Conservation (phyloP, 2,888 invertebrate genomes). For the Polietes domitor region DNA sequence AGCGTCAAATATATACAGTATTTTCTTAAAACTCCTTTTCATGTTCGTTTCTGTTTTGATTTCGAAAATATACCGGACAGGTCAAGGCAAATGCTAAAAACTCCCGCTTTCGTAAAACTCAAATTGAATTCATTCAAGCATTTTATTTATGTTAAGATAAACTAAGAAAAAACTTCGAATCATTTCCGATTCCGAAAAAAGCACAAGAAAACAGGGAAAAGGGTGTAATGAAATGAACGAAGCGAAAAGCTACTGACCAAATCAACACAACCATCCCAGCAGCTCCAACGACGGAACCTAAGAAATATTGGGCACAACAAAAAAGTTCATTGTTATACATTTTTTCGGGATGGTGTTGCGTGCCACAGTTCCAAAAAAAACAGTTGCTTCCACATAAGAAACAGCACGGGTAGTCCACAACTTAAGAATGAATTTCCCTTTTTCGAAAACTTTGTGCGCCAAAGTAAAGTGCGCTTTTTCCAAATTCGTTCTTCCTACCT, state of each 20-base stretch:
- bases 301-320: neutral
- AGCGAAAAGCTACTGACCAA: conserved; percentile 19
- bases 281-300: neutral
- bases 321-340: conserved; percentile 35
- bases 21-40: too few species aligned
- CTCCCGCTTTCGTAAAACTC: neutral
- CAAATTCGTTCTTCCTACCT: neutral
- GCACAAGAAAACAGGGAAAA: conserved; percentile 15
- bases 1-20: too few species aligned
- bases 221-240: conserved; percentile 11
- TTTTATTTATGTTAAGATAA: conserved; percentile 31
- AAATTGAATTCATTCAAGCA: conserved; percentile 25
- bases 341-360: conserved; percentile 47
- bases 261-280: neutral
- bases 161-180: conserved; percentile 31
- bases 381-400: neutral
- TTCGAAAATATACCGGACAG: neutral
- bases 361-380: conserved; percentile 37
- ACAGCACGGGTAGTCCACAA: neutral
- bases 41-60: neutral
- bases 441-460: neutral
- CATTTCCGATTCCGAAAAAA: conserved; percentile 56
- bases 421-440: conserved; percentile 40
- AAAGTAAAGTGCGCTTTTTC: conserved; percentile 6
- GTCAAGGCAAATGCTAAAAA: conserved; percentile 24